Evolutionary conservation across 2,888 invertebrate species (phyloP), one percentile per base, ranked within the genome.

Genomic region (Pseudococcus jackbeardsleyi): DNA sequence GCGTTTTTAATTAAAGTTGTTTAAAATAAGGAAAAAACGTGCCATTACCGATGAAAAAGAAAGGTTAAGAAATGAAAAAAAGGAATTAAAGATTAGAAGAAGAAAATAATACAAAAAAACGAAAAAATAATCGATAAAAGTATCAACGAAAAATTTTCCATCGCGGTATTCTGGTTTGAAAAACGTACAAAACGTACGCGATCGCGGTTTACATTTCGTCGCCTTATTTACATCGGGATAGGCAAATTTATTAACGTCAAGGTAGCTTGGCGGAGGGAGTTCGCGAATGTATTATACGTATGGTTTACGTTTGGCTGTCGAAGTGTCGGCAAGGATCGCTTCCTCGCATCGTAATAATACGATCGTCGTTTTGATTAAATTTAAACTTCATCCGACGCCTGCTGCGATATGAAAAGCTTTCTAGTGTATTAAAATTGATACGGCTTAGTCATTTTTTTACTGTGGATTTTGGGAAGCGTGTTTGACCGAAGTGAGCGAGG

Each of bases 201-300:
- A 50, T 12, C 15, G 50, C 50, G 50, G 26, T 50, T 15, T 50
- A 12, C 15, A 50, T 50, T 15, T 50, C 19, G 64, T 8, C 64
- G 5, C 68, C 68, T 22, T 15, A 11, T 12, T 26, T 68, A 68
- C 68, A 26, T 26, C 68, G 9, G 26, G 68, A 26, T 68, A 68
- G 22, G 68, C 68, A 68, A 68, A 68, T 68, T 68, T 68, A 68
- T 68, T 68, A 68, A 68, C 68, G 68, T 68, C 68, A 26, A 2
- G 19, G 8, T 19, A 4, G 68, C 4, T 12, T 26, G 68, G 3
- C 7, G 68, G 26, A 22, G 64, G 64, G 22, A 9, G 2, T 1
- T 19, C n/a, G 64, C 64, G 42, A 42, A 6, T 0, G 42, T 8
- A 9, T 42, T 8, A 9, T 42, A 42, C 42, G 68, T 26, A 26